phyloP scores from a whole-genome alignment of 2,888 invertebrate genomes.

The Strigamia crassipes region DNA sequence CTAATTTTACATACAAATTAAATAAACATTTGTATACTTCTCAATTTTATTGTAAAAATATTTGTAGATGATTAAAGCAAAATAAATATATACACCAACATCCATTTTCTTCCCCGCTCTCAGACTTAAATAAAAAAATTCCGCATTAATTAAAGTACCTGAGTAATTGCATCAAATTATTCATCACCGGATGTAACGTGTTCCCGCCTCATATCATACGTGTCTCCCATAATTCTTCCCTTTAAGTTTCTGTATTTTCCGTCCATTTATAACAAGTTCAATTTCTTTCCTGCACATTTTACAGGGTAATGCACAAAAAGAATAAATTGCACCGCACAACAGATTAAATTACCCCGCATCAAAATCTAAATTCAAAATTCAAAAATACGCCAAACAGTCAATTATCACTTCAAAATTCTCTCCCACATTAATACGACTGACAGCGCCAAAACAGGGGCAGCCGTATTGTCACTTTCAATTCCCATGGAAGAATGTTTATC shows the following conservation, averaged over 20 bases:
- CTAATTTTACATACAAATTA: not conserved
- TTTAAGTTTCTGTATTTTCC: not conserved
- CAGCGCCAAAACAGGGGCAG: constrained; percentile 1
- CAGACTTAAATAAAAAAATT: not conserved
- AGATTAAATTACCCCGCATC: not conserved
- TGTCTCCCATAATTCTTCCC: not conserved
- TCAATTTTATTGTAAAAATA: no score
- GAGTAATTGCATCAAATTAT: constrained; percentile 6
- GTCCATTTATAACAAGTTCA: not conserved
- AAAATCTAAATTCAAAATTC: not conserved
- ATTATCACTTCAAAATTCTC: not conserved
- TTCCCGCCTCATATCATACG: not conserved
- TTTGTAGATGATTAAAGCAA: no score
- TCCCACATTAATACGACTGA: not conserved
- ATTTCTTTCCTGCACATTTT: not conserved
- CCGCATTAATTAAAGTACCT: not conserved
- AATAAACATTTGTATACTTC: no score
- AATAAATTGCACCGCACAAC: not conserved
- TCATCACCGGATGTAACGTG: not conserved
- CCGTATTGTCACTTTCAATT: constrained; percentile 14
- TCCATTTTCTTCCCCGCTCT: not conserved
- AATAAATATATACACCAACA: not conserved
- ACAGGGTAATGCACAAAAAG: not conserved
- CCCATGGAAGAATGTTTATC: constrained; percentile 27
- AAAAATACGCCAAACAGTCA: not conserved